Evolutionary conservation across 2,888 invertebrate species (phyloP), one percentile per base, ranked within the genome.

Genomic region (Clusia tigrina): DNA sequence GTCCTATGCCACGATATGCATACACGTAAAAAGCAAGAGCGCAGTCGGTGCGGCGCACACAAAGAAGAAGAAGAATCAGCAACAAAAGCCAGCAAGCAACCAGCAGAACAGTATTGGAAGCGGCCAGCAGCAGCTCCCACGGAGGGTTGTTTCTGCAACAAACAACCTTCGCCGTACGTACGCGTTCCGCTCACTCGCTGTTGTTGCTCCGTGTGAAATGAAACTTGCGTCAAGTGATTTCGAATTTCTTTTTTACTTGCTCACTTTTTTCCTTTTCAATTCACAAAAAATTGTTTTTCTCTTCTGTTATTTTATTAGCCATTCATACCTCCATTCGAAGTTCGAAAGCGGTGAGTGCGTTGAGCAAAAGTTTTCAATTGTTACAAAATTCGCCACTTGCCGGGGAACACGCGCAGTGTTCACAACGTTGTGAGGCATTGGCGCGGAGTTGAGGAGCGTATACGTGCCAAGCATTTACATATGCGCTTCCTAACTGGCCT

Each of bases 151-250:
- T 54, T 54, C 54, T 54, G 54, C 26, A 25, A 26, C 3, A 53
- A n/a, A n/a, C n/a, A n/a, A n/a, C n/a, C 53, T 5, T 15, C 15
- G 5, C 23, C 10, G 32, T 20, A 26, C 32, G 24, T 32, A 5
- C n/a, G n/a, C 32, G 6, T 32, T 6, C 26, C 15, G 6, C 17
- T 18, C 32, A 24, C 1, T n/a, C 24, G 26, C 26, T 26, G 12
- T 12, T 12, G 18, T 15, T n/a, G 15, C 17, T 25, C 24, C n/a
- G 55, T 22, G 20, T 37, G 55, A 37, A n/a, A n/a, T n/a, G n/a
- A n/a, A 56, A 38, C 38, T 56, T 56, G 42, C 26, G 48, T 42
- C 57, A 46, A 46, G 46, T 46, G 57, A 46, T 57, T 57, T 57
- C 25, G 57, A 57, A 48, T 57, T 42, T 12, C 37, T 26, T 32